Conservation (phyloP, 2,797 vertebrate species). For the Picus viridis region DNA sequence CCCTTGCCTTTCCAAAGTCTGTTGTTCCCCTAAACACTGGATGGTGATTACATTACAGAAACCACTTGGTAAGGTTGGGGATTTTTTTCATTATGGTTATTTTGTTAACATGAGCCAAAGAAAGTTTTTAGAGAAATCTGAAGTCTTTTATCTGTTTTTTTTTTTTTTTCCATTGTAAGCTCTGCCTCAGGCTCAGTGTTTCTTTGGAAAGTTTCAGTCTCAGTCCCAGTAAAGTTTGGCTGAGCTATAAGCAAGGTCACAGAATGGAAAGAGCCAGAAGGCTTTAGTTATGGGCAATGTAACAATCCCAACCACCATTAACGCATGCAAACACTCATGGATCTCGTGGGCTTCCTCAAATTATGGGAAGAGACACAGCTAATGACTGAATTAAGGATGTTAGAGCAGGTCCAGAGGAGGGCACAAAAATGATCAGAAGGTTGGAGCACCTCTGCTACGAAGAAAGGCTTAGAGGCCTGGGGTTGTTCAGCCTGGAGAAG, state of each 20-base stretch:
- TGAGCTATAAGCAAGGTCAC: background rate
- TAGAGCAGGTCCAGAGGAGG: no score
- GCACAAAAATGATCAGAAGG: no score
- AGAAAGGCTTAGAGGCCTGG: no score
- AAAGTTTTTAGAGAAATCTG: constrained; percentile 17
- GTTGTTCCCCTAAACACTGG: background rate
- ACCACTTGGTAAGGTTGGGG: background rate
- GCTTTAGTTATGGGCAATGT: background rate
- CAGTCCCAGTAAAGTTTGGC: background rate
- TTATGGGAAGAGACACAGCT: background rate
- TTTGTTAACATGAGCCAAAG: background rate
- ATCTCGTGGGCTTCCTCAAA: background rate
- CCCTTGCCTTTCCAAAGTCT: background rate
- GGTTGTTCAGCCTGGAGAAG: no score
- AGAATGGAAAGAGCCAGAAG: constrained; percentile 41
- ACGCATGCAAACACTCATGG: background rate
- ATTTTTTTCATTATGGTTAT: background rate
- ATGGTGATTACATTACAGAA: background rate
- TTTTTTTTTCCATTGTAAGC: background rate
- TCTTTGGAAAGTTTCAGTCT: constrained; percentile 19
- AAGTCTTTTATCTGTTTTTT: background rate
- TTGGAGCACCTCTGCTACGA: no score
- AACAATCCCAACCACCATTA: background rate
- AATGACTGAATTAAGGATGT: background rate
- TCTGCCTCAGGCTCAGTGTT: constrained; percentile 14